Base-by-base conservation (phyloP, 1,140 invertebrate genomes). In the Xylocopa sonorina region DNA sequence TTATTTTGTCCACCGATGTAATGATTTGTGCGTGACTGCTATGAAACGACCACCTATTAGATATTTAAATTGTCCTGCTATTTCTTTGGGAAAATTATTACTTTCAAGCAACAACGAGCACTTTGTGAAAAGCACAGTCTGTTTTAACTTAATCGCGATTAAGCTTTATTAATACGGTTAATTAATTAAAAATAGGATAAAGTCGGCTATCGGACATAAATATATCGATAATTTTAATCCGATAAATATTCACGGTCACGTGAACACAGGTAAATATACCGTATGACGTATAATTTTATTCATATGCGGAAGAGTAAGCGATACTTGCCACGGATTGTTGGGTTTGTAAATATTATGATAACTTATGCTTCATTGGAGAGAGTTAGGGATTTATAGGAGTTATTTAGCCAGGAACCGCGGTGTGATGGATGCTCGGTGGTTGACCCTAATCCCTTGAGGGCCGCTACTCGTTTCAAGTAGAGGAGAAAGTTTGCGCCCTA, bases 391-490 rank as follows among this genome's bases (percentile, higher is more conserved):
- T 77, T 72, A 78, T 78, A 18, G 14, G 16, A 29, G 57, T 53
- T 73, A 60, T 73, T 64, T 60, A 24, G 50, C 27, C 18, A 16
- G 27, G 38, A 63, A 78, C 58, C 68, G 21, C 57, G 16, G 1
- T 53, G 58, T 55, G 77, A 79, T 64, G 50, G 68, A 78, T 78
- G 76, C 32, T 50, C 68, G 46, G 58, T 46, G 76, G 67, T 78
- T 63, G 68, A 78, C 68, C 76, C 58, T 78, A 78, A 78, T 78
- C 77, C 58, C 58, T 78, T 46, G 68, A 34, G 77, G 50, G 57
- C 41, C 46, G 10, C 32, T 62, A 48, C 53, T 60, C 34, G 75
- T 71, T 78, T 50, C 43, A 14, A 29, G 27, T 3, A n/a, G 24
- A 41, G 24, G 34, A 71, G 75, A 68, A 78, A 78, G 55, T 78